A percentile compares a stretch with the other conserved stretches of the same genome.
Conservation (phyloP, 2,888 invertebrate genomes). For the Leucophora obtusa region DNA sequence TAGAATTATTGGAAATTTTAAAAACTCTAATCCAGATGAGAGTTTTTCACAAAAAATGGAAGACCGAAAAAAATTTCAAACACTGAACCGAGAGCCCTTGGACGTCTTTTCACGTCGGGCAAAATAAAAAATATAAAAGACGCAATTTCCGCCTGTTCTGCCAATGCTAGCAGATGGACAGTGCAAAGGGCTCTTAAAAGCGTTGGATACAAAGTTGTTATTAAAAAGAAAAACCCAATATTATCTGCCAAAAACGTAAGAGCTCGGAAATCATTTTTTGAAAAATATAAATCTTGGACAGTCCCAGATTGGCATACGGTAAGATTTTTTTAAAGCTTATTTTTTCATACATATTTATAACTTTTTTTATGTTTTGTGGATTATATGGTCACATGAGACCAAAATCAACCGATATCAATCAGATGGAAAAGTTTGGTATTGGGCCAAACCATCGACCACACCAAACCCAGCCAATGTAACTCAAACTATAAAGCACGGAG, state of each 20-base stretch:
- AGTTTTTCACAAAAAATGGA: too few relatives aligned
- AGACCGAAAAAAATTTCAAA: too few relatives aligned
- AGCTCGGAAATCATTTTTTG: neutral
- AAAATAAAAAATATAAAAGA: too few relatives aligned
- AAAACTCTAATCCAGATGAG: too few relatives aligned
- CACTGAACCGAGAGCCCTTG: too few relatives aligned
- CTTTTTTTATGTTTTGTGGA: neutral
- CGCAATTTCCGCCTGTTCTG: too few relatives aligned
- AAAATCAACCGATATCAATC: slow-evolving; percentile 7
- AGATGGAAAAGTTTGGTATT: slow-evolving; percentile 3
- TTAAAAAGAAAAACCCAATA: neutral
- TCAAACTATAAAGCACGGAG: too few relatives aligned
- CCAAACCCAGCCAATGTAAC: too few relatives aligned
- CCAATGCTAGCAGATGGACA: neutral
- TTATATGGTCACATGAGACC: slow-evolving; percentile 7
- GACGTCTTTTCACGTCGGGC: too few relatives aligned
- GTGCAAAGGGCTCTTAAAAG: slow-evolving; percentile 15
- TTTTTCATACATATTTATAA: too few relatives aligned
- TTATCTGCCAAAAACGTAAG: neutral
- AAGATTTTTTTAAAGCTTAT: neutral
- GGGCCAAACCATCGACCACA: neutral
- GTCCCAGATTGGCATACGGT: slow-evolving; percentile 3
- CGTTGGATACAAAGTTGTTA: neutral
- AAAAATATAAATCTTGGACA: neutral
- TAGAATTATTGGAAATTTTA: too few relatives aligned